Evolutionary conservation across 2,797 vertebrate species (phyloP).

Genomic region (Rhinella marina): DNA sequence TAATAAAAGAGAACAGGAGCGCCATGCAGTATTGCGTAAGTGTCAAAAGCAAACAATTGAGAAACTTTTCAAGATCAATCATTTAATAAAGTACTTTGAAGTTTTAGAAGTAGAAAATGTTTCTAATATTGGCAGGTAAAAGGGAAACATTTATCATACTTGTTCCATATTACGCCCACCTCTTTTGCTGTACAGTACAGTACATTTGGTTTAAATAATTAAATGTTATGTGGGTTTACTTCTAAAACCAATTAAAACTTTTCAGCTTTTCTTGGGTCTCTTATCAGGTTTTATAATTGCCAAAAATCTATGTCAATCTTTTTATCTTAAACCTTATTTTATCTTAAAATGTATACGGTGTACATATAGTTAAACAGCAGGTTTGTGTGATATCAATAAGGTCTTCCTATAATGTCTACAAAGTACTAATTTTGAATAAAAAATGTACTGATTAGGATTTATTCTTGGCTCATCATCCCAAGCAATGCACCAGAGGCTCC

Average conservation of each 20-base stretch:
- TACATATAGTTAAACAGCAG: too few relatives aligned
- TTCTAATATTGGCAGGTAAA: conserved; percentile 35
- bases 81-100: conserved; percentile 35
- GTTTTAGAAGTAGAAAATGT: conserved; percentile 6
- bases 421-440: too few relatives aligned
- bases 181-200: conserved; percentile 30
- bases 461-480: too few relatives aligned
- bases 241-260: conserved; percentile 10
- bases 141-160: conserved; percentile 35
- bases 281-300: not conserved
- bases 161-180: conserved; percentile 24
- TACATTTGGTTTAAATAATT: conserved; percentile 13
- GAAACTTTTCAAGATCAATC: conserved; percentile 34
- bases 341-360: not conserved
- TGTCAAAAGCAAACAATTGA: conserved; percentile 23
- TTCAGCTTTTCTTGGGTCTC: not conserved
- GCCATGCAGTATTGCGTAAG: not conserved
- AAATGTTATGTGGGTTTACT: conserved; percentile 36
- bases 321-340: too few relatives aligned
- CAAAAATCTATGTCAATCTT: not conserved
- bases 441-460: too few relatives aligned
- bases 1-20: conserved; percentile 27
- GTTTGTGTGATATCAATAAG: too few relatives aligned
- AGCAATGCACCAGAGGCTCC: too few relatives aligned
- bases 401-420: too few relatives aligned